Evolutionary conservation across 2,888 invertebrate genomes (phyloP), one percentile per base, ranked within the genome.

Genomic region (Drosophila multiciliata): DNA sequence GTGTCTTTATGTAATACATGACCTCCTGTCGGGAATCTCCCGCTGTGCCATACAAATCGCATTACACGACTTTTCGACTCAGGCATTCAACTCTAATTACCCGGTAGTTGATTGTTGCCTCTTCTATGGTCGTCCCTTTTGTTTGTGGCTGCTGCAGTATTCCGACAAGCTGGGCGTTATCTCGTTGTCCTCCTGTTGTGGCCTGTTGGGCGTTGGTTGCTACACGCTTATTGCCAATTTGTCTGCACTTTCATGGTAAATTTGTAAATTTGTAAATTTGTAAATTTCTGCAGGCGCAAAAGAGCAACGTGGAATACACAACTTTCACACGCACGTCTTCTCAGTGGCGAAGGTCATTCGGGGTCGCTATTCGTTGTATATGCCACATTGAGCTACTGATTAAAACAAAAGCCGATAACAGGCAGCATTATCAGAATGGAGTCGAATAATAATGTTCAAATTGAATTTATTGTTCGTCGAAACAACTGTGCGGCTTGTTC

Each of bases 51-150:
- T 90, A 90, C 87, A 91, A 91, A 92, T 91, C 91, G 90, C 83
- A 91, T 92, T 91, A 92, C 91, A 92, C 90, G 91, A 90, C 91
- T 89, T 91, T 92, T 91, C 82, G 89, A 87, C 89, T 87, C 68
- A 53, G 62, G 66, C 80, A 83, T 86, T 87, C 86, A 79, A 82
- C 90, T 89, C 86, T 88, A 88, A 87, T 87, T 87, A 89, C 89
- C 80, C 86, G 85, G 89, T 89, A 89, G 89, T 87, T 79, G 89
- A 80, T 87, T 87, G 80, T 80, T 66, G 67, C 48, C 63, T 33
- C 63, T 54, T 52, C 62, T 57, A 45, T 58, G 52, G 58, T 33
- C 63, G 53, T 66, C 35, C 54, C 82, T 79, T 59, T 86, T 83
- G 83, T 83, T 38, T 80, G 71, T 11, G 53, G 70, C 69, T 59